Percentiles rank a stretch among this genome's conserved stretches.
Evolutionary conservation across 1,140 invertebrate species (phyloP).

Genomic region (Sarcophaga peregrina): DNA sequence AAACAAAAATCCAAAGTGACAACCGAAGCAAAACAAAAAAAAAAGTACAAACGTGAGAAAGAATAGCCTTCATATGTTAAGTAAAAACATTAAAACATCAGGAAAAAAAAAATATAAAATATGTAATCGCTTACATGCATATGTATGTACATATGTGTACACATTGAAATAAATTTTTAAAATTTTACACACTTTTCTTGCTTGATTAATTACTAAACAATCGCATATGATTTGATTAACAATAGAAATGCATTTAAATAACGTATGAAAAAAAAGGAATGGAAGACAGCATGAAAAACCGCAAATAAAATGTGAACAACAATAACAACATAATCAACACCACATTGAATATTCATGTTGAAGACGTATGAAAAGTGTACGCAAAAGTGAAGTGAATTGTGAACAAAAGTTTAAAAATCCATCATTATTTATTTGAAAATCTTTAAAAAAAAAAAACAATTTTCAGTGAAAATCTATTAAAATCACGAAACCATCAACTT

Average conservation of each 20-base stretch:
- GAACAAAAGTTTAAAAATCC: neutral
- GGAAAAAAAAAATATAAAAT: too few relatives aligned
- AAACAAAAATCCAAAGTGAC: constrained; percentile 13
- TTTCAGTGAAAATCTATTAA: constrained; percentile 12
- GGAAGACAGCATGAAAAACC: neutral
- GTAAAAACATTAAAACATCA: too few relatives aligned
- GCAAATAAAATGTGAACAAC: neutral
- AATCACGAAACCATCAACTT: constrained; percentile 41
- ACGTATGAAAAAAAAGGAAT: neutral
- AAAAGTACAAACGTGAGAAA: neutral
- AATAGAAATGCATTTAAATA: constrained; percentile 33
- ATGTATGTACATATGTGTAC: too few relatives aligned
- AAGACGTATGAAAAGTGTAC: neutral
- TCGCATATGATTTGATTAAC: constrained; percentile 13
- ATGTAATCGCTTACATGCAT: too few relatives aligned
- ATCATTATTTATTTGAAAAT: constrained; percentile 12
- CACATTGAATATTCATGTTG: neutral
- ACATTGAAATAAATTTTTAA: neutral
- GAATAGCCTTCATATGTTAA: neutral
- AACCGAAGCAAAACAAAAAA: neutral
- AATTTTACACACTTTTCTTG: neutral
- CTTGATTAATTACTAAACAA: neutral
- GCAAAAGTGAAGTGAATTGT: constrained; percentile 7
- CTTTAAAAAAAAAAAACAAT: constrained; percentile 6
- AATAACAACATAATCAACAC: constrained; percentile 29